phyloP scores from a whole-genome alignment of 2,113 vertebrate species.

The Zapus hudsonius region DNA sequence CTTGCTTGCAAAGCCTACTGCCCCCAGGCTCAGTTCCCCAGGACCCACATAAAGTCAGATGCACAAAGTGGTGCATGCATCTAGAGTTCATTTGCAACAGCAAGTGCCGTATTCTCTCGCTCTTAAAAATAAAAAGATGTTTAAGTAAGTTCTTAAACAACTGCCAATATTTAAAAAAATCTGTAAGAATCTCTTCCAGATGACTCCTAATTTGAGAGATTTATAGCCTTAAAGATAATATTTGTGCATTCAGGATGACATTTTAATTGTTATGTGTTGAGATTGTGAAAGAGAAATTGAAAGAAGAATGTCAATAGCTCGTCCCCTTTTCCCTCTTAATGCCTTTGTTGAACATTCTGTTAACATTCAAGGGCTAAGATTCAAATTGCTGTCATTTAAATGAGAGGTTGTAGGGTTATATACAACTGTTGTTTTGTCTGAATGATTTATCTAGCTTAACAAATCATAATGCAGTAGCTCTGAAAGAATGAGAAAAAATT shows the following conservation, averaged over 20 bases:
- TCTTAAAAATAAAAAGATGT: too few relatives aligned
- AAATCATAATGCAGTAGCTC: not conserved
- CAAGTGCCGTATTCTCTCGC: too few relatives aligned
- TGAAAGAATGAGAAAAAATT: slow-evolving; percentile 14
- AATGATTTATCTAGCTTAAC: not conserved
- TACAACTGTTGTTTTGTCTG: not conserved
- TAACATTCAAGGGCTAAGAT: slow-evolving; percentile 35
- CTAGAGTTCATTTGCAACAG: too few relatives aligned
- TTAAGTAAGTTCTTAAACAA: too few relatives aligned
- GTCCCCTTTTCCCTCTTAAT: not conserved
- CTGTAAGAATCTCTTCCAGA: slow-evolving; percentile 51
- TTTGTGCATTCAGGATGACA: slow-evolving; percentile 15
- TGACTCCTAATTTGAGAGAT: slow-evolving; percentile 46
- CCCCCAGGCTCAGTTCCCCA: too few relatives aligned
- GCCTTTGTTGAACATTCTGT: slow-evolving; percentile 38
- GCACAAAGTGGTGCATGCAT: too few relatives aligned
- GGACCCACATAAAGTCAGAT: too few relatives aligned
- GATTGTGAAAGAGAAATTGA: slow-evolving; percentile 64
- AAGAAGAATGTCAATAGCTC: slow-evolving; percentile 19
- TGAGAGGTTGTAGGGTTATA: not conserved
- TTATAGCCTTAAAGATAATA: not conserved
- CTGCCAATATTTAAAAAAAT: too few relatives aligned
- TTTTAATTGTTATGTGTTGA: slow-evolving; percentile 54
- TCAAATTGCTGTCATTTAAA: not conserved
- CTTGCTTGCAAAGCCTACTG: too few relatives aligned